Conservation (phyloP, 2,113 vertebrate genomes). For the Etheostoma cragini region DNA sequence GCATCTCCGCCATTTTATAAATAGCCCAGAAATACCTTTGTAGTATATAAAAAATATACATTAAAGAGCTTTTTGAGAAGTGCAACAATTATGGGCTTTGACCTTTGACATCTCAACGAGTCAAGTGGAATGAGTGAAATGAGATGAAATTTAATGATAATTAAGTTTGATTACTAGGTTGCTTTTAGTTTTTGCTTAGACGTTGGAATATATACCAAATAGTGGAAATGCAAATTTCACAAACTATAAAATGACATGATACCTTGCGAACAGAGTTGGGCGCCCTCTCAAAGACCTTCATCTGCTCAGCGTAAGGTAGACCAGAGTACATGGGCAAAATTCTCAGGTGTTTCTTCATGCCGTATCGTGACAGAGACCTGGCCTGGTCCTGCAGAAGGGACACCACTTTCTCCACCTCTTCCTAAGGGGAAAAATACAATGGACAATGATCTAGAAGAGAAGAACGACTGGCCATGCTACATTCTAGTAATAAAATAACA, state of each 20-base stretch:
- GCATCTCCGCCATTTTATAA: not conserved
- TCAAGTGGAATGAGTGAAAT: not conserved
- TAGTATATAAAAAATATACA: not conserved
- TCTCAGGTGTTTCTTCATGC: constrained; percentile 95
- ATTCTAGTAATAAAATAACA: not conserved
- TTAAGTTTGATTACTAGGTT: not conserved
- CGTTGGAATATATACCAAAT: not conserved
- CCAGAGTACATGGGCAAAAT: constrained; percentile 98
- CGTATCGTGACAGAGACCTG: constrained; percentile 89
- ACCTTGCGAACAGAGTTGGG: constrained; percentile 94
- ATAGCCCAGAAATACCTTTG: not conserved
- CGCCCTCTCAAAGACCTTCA: constrained; percentile 95
- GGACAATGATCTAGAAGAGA: not conserved
- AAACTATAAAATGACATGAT: not conserved
- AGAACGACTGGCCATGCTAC: not conserved
- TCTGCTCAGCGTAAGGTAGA: constrained; percentile 93
- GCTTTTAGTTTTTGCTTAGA: not conserved
- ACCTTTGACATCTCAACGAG: not conserved
- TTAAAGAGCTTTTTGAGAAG: not conserved
- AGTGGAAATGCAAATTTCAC: not conserved
- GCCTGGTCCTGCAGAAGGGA: constrained; percentile 95
- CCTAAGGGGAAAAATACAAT: constrained; percentile 78
- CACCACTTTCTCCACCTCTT: constrained; percentile 96
- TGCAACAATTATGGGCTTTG: not conserved
- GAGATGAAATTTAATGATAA: not conserved